Conservation (phyloP, 1,140 invertebrate genomes). For the Drosophila subpulchrella region DNA sequence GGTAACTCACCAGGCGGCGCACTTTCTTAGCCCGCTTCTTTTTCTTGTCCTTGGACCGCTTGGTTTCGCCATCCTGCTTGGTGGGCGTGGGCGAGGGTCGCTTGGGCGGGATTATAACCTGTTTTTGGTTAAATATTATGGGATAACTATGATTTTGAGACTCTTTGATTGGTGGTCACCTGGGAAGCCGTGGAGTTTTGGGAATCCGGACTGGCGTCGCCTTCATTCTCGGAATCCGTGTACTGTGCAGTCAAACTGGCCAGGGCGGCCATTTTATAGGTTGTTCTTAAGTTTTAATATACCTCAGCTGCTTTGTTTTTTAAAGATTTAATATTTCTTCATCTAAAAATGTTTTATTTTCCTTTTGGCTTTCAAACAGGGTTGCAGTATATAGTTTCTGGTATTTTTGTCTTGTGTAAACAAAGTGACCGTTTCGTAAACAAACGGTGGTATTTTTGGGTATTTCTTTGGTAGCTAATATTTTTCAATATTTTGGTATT, state of each 20-base stretch:
- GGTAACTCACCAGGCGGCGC: conserved; percentile 90
- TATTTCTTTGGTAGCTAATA: neutral
- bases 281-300: neutral
- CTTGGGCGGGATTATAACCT: conserved; percentile 78
- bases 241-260: conserved; percentile 92
- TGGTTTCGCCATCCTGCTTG: conserved; percentile 40
- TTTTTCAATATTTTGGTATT: neutral
- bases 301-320: neutral
- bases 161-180: conserved; percentile 8
- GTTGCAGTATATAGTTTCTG: neutral
- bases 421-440: neutral
- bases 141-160: neutral
- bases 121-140: neutral
- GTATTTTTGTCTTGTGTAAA: neutral
- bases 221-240: conserved; percentile 93
- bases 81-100: conserved; percentile 61
- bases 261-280: conserved; percentile 85
- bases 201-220: conserved; percentile 85
- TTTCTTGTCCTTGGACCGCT: conserved; percentile 55
- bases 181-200: conserved; percentile 75
- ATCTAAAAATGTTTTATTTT: conserved; percentile 8
- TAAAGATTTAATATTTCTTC: neutral
- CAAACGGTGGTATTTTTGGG: neutral
- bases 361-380: conserved; percentile 5
- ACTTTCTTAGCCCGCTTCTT: conserved; percentile 76